A percentile compares a stretch with the other conserved stretches of the same genome.
Conservation (phyloP, 2,797 vertebrate genomes). For the Syngnathus acus region DNA sequence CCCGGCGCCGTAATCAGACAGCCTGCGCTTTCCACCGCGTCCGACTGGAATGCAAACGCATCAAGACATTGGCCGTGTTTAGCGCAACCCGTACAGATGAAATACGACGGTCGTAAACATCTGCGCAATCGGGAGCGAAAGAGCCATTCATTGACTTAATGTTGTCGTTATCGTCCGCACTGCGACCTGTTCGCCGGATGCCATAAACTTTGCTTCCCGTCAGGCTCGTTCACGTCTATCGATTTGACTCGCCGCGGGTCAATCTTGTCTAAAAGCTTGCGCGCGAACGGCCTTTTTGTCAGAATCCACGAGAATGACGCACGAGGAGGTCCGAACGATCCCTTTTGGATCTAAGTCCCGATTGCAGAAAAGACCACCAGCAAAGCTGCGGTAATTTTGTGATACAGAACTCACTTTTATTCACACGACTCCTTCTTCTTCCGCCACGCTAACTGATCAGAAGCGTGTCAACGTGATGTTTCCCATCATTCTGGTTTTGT, state of each 20-base stretch:
- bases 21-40: slow-evolving; percentile 13
- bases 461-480: too few species aligned
- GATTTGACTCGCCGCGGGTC: slow-evolving; percentile 33
- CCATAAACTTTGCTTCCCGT: slow-evolving; percentile 32
- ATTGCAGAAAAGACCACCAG: too few species aligned
- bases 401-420: too few species aligned
- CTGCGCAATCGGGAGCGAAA: slow-evolving; percentile 13
- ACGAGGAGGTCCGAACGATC: too few species aligned
- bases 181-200: slow-evolving; percentile 22
- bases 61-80: slow-evolving; percentile 29
- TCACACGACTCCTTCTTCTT: too few species aligned
- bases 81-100: slow-evolving; percentile 32
- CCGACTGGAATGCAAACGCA: slow-evolving; percentile 9
- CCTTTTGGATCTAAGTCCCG: too few species aligned
- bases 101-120: slow-evolving; percentile 41
- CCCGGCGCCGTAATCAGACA: slow-evolving; percentile 19
- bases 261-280: slow-evolving; percentile 22
- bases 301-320: slow-evolving; percentile 12
- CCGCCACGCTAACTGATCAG: too few species aligned
- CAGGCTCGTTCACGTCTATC: slow-evolving; percentile 19
- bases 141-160: slow-evolving; percentile 31
- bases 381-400: too few species aligned
- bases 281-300: slow-evolving; percentile 22
- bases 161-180: slow-evolving; percentile 30
- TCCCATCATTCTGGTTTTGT: too few species aligned